phyloP scores from a whole-genome alignment of 2,113 vertebrate species.

The Calidris pygmaea region DNA sequence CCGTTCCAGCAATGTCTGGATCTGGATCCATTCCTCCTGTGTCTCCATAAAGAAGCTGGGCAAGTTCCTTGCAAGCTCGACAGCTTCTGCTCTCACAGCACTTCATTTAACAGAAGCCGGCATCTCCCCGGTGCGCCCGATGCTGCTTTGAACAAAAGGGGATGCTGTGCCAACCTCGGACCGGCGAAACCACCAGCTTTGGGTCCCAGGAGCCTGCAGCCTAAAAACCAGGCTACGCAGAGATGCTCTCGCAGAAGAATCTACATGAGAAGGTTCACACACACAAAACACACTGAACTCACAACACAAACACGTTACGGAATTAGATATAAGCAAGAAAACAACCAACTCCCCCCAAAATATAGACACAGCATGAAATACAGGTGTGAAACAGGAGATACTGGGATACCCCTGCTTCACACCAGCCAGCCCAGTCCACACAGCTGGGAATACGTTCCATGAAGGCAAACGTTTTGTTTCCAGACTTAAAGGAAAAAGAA shows the following conservation, averaged over 20 bases:
- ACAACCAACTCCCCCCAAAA: background rate
- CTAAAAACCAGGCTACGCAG: background rate
- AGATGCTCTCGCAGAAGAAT: background rate
- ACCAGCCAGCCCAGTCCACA: background rate
- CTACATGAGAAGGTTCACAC: background rate
- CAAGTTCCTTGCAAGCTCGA: background rate
- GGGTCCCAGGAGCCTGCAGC: background rate
- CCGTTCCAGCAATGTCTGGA: background rate
- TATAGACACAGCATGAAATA: background rate
- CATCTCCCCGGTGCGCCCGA: rapidly evolving
- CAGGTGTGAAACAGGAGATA: too few relatives aligned
- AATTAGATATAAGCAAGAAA: background rate
- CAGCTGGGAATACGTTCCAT: rapidly evolving
- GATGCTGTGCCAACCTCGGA: background rate
- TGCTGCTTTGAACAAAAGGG: background rate
- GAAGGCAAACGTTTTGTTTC: background rate
- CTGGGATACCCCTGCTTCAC: background rate
- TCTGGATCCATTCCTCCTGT: background rate
- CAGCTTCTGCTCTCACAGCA: background rate
- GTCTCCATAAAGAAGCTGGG: background rate
- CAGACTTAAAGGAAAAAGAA: background rate
- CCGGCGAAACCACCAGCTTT: rapidly evolving
- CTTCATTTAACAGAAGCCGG: rapidly evolving
- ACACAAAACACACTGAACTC: too few relatives aligned
- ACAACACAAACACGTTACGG: rapidly evolving